Conservation (phyloP, 2,113 vertebrate genomes). For the Lathamus discolor region DNA sequence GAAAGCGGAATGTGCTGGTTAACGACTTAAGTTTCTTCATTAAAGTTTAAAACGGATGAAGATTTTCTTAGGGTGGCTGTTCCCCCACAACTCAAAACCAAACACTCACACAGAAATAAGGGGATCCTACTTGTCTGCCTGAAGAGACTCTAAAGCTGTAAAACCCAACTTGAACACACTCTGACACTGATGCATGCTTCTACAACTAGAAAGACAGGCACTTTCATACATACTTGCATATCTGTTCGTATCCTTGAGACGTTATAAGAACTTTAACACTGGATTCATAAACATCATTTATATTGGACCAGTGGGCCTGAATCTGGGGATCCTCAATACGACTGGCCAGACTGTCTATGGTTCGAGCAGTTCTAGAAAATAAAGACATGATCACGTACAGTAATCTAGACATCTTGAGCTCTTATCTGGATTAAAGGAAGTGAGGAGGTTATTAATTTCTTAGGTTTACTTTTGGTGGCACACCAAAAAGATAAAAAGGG, state of each 20-base stretch:
- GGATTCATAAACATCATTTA: conserved; percentile 96
- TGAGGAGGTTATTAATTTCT: not conserved
- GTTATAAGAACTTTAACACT: conserved; percentile 98
- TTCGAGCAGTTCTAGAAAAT: conserved; percentile 86
- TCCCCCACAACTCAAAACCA: not conserved
- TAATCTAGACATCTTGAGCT: not conserved
- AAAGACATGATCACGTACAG: not conserved
- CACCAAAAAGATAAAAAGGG: not conserved
- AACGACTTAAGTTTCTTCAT: not conserved
- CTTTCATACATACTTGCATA: conserved; percentile 92
- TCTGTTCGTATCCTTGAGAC: conserved; percentile 98
- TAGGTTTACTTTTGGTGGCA: not conserved
- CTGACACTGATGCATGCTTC: not conserved
- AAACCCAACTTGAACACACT: not conserved
- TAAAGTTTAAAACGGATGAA: not conserved
- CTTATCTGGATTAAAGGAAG: not conserved
- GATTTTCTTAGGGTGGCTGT: not conserved
- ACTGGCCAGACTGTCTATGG: conserved; percentile 93
- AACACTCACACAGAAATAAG: not conserved
- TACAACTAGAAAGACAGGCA: not conserved
- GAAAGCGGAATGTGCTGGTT: not conserved
- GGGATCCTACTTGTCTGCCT: not conserved
- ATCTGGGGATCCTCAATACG: conserved; percentile 98
- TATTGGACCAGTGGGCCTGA: conserved; percentile 98
- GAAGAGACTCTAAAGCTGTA: not conserved